These are phyloP conservation scores for Pristionchus mayeri DNA, from an alignment of 2,888 invertebrate species.

Conservation along the genomic window DNA sequence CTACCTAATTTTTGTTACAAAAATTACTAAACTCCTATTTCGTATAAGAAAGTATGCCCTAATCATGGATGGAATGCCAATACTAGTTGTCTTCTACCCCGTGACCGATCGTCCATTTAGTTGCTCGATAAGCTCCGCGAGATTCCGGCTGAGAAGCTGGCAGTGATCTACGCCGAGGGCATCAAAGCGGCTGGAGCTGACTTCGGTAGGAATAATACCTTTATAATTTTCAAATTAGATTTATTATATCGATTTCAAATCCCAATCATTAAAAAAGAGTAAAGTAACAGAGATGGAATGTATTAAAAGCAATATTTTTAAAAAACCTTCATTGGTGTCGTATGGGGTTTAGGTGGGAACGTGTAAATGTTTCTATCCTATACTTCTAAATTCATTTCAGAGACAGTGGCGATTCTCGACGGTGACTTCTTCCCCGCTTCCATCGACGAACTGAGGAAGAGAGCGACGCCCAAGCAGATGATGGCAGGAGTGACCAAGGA, in stretches of 20 bases:
- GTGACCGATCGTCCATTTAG: too few relatives aligned
- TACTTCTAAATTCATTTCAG: too few relatives aligned
- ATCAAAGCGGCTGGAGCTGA: neutral
- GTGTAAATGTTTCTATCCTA: too few relatives aligned
- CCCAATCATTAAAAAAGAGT: too few relatives aligned
- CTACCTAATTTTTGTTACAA: neutral
- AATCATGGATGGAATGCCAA: too few relatives aligned
- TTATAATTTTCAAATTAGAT: neutral
- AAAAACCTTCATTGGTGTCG: too few relatives aligned
- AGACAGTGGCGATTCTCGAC: neutral
- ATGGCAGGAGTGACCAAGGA: conserved; percentile 30
- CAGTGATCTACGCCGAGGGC: neutral
- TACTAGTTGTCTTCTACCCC: too few relatives aligned
- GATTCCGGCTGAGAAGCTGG: conserved; percentile 6
- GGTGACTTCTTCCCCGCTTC: conserved; percentile 6
- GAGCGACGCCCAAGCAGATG: conserved; percentile 16
- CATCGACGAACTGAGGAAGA: conserved; percentile 26
- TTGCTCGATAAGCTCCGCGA: conserved; percentile 5
- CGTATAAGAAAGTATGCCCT: too few relatives aligned
- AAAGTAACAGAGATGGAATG: too few relatives aligned
- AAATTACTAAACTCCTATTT: too few relatives aligned
- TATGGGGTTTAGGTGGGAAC: too few relatives aligned
- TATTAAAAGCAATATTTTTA: conserved; percentile 50
- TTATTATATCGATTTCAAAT: neutral
- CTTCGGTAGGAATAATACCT: conserved; percentile 55